Conservation (phyloP, 2,113 vertebrate species). For the Alosa alosa region DNA sequence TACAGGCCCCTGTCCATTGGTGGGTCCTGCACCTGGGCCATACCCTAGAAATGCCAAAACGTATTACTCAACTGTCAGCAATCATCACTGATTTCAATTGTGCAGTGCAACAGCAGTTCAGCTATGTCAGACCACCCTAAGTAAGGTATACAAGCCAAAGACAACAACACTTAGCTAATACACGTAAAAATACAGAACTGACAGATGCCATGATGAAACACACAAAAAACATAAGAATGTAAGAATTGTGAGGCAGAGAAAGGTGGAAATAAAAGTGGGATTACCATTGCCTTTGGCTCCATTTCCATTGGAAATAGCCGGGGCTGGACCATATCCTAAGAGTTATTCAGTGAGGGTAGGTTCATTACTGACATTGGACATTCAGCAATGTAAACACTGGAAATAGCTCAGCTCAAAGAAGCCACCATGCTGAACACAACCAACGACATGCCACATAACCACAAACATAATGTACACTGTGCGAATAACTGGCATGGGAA, state of each 20-base stretch:
- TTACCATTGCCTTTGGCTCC: background rate
- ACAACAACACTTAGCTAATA: background rate
- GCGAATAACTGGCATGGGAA: background rate
- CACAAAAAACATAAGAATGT: background rate
- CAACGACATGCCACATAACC: background rate
- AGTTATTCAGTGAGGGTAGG: background rate
- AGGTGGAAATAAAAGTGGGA: background rate
- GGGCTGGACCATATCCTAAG: background rate
- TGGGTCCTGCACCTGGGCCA: constrained; percentile 16
- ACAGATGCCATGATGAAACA: background rate
- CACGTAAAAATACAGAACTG: background rate
- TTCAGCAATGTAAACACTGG: background rate
- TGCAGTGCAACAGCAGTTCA: background rate
- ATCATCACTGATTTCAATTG: background rate
- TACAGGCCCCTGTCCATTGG: constrained; percentile 26
- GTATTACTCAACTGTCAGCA: background rate
- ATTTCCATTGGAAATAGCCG: background rate
- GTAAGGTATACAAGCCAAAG: background rate
- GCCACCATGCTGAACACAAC: background rate
- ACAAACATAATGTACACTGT: background rate
- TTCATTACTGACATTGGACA: background rate
- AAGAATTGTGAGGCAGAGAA: background rate
- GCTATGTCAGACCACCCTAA: background rate
- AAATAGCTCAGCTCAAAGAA: background rate
- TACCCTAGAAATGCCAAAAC: constrained; percentile 25